These are phyloP conservation scores for Agelaius tricolor DNA, from an alignment of 2,113 vertebrate species.

Conservation along the genomic window DNA sequence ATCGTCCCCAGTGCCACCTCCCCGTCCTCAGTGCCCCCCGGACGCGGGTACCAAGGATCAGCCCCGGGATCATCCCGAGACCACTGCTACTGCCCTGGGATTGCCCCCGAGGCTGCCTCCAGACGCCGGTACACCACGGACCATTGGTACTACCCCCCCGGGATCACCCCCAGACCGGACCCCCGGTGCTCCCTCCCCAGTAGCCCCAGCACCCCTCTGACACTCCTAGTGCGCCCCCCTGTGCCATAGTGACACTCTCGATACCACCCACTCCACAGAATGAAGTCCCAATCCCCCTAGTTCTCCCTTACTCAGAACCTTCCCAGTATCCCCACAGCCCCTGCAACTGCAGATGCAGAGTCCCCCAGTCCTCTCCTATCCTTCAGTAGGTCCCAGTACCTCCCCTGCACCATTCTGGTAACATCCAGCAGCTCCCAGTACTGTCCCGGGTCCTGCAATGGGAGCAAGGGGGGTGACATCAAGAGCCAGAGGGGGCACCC, in stretches of 20 bases:
- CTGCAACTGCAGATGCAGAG: neutral
- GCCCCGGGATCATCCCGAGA: neutral
- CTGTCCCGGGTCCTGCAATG: neutral
- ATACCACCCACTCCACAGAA: neutral
- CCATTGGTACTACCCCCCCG: neutral
- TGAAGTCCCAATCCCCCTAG: neutral
- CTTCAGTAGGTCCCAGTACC: neutral
- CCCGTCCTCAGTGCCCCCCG: neutral
- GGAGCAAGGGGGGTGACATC: too few species aligned
- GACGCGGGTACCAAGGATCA: neutral
- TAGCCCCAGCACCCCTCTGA: neutral
- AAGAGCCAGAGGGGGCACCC: neutral
- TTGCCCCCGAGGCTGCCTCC: neutral
- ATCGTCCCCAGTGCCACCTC: neutral
- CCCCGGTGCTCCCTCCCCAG: rapidly evolving
- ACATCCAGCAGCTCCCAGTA: neutral
- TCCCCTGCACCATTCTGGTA: neutral
- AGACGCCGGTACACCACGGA: neutral
- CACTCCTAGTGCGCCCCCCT: neutral
- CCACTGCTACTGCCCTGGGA: neutral
- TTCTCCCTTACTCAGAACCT: neutral
- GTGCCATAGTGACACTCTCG: neutral
- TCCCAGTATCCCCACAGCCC: neutral
- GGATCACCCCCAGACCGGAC: neutral
- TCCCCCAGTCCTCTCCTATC: neutral